phyloP scores from a whole-genome alignment of 2,113 vertebrate species.

The Cephalopholis sonnerati region DNA sequence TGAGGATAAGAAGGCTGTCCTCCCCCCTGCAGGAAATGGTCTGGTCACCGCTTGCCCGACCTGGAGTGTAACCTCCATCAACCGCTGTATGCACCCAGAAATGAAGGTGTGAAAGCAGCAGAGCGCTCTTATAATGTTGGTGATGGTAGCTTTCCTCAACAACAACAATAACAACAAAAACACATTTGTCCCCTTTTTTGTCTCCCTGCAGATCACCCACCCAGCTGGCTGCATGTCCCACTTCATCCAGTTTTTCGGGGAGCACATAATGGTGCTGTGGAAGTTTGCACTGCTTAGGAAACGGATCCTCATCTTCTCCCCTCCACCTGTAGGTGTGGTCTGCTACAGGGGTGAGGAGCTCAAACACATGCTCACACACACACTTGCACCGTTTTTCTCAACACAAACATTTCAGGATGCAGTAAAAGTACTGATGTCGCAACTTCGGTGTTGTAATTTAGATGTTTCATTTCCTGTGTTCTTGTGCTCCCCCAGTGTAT shows the following conservation, averaged over 20 bases:
- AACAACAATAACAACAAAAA: background rate
- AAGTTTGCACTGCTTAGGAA: slow-evolving; percentile 97
- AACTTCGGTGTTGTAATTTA: background rate
- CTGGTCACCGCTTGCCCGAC: slow-evolving; percentile 85
- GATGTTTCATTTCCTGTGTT: background rate
- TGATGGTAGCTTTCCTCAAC: background rate
- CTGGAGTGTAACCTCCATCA: slow-evolving; percentile 90
- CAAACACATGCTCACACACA: background rate
- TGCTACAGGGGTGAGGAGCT: slow-evolving; percentile 93
- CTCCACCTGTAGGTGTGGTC: slow-evolving; percentile 96
- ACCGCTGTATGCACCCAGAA: slow-evolving; percentile 97
- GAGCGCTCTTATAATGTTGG: background rate
- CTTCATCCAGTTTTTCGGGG: slow-evolving; percentile 99
- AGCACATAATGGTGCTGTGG: slow-evolving; percentile 98
- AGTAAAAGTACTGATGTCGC: background rate
- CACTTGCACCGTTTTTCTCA: background rate
- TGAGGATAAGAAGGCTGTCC: slow-evolving; percentile 96
- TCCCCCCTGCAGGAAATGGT: slow-evolving; percentile 86
- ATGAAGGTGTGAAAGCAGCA: slow-evolving; percentile 90
- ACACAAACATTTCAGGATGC: background rate
- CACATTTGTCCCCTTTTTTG: background rate
- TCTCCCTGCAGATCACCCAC: slow-evolving; percentile 92
- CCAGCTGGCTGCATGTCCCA: slow-evolving; percentile 99
- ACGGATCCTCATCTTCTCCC: slow-evolving; percentile 97
- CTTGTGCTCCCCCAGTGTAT: slow-evolving; percentile 87